These are phyloP conservation scores for Mayetiola destructor DNA, from an alignment of 2,888 invertebrate genomes.

Conservation along the genomic window DNA sequence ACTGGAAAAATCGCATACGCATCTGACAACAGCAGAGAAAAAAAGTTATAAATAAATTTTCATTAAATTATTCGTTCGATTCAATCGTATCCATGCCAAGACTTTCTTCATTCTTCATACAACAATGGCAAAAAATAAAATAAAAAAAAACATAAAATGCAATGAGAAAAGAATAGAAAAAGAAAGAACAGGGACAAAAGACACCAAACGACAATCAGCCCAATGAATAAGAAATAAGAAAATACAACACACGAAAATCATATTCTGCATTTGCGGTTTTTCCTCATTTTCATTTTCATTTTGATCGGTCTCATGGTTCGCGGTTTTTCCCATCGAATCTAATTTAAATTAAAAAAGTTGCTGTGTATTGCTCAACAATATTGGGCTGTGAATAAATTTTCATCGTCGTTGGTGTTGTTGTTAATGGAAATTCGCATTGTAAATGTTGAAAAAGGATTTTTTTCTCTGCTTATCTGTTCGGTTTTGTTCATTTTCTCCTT, in stretches of 20 bases:
- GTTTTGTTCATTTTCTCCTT: neutral
- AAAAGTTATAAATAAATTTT: conserved; percentile 9
- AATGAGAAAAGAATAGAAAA: neutral
- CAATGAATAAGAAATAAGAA: neutral
- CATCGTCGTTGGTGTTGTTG: neutral
- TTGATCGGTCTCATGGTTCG: neutral
- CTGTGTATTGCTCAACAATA: neutral
- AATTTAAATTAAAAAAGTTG: conserved; percentile 8
- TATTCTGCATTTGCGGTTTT: neutral
- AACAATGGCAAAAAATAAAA: neutral
- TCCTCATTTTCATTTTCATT: neutral
- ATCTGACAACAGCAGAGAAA: neutral
- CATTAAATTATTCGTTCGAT: neutral
- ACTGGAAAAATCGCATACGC: neutral
- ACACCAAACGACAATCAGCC: too few relatives aligned
- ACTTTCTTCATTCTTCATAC: neutral
- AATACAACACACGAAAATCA: neutral
- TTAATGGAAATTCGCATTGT: neutral
- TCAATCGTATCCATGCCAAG: neutral
- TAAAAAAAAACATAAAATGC: neutral
- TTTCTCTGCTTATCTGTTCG: neutral
- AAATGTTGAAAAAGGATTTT: neutral
- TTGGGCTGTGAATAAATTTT: neutral
- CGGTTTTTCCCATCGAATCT: neutral
- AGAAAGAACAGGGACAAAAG: neutral